A percentile compares a stretch with the other conserved stretches of the same genome.
Conservation (phyloP, 1,140 invertebrate genomes). For the Cydia fagiglandana region DNA sequence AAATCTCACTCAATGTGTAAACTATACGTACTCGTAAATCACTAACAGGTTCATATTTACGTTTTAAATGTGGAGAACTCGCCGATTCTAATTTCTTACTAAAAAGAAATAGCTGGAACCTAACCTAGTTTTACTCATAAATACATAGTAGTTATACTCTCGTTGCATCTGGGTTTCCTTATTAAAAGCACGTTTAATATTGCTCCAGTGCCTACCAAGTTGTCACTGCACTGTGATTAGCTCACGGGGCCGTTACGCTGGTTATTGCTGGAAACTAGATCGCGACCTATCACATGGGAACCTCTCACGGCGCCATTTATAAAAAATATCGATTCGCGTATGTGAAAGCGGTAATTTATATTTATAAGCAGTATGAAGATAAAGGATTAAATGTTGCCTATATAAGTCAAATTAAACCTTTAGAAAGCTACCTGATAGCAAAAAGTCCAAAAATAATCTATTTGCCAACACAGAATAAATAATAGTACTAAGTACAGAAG, state of each 20-base stretch:
- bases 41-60: background rate
- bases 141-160: background rate
- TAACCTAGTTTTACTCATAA: too few species aligned
- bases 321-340: slow-evolving; percentile 26
- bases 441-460: background rate
- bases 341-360: background rate
- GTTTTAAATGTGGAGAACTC: background rate
- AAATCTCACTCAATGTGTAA: background rate
- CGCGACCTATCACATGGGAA: slow-evolving; percentile 57
- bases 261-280: slow-evolving; percentile 70
- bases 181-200: background rate
- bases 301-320: slow-evolving; percentile 57
- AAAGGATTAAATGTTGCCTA: background rate
- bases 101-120: background rate
- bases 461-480: too few species aligned
- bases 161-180: background rate
- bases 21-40: background rate
- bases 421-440: background rate
- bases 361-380: background rate
- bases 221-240: slow-evolving; percentile 6
- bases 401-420: too few species aligned
- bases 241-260: background rate
- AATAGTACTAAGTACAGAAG: too few species aligned
- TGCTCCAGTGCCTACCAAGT: background rate
- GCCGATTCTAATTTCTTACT: background rate